Evolutionary conservation across 2,113 vertebrate genomes (phyloP).

Genomic region (Osmerus mordax): DNA sequence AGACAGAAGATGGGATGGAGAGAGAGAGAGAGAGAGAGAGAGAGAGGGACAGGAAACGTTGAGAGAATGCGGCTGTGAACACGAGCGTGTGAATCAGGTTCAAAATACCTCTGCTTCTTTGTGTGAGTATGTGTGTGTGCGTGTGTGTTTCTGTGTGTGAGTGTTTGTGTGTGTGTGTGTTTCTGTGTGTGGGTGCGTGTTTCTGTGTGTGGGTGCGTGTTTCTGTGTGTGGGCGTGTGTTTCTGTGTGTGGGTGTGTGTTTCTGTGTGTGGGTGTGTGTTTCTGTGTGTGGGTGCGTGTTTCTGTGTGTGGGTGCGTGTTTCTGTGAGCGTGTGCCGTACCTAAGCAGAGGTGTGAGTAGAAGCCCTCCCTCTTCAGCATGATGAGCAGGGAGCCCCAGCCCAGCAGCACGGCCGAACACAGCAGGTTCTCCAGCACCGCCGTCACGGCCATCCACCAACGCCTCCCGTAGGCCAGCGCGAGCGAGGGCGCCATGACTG

Average conservation of each 20-base stretch:
- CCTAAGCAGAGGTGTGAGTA: conserved; percentile 81
- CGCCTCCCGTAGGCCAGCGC: conserved; percentile 78
- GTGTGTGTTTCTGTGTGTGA: background rate
- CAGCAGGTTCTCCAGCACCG: conserved; percentile 84
- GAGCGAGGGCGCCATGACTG: conserved; percentile 77
- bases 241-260: background rate
- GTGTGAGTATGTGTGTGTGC: background rate
- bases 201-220: background rate
- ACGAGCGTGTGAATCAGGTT: background rate
- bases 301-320: background rate
- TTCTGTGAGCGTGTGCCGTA: conserved; percentile 28
- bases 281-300: background rate
- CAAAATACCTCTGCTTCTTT: too few species aligned
- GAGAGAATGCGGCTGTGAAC: background rate
- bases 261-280: background rate
- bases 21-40: background rate
- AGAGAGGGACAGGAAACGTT: background rate
- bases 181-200: background rate
- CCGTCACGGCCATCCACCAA: conserved; percentile 88
- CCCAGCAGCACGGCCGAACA: conserved; percentile 87
- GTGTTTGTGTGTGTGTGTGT: background rate
- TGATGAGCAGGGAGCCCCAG: conserved; percentile 88
- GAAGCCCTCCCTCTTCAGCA: conserved; percentile 85
- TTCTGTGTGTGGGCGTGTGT: background rate
- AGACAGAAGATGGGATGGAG: background rate